Evolutionary conservation across 1,140 invertebrate genomes (phyloP), one percentile per base, ranked within the genome.

Genomic region (Drosophila ficusphila): DNA sequence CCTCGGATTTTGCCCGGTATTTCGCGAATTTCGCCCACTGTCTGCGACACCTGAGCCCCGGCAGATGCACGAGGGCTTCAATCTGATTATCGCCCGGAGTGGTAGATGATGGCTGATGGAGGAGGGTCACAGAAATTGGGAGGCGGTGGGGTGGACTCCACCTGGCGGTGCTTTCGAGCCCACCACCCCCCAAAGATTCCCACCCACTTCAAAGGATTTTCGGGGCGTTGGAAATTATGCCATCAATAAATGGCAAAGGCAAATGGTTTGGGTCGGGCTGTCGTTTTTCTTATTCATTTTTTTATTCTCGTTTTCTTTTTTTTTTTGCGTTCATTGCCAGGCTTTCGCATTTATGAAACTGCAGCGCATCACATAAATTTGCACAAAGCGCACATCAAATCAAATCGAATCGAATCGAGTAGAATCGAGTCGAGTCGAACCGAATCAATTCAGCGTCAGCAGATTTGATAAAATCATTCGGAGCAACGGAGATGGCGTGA

Each of bases 51-150:
- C 34, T 64, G 62, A 54, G 52, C 48, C 34, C 49, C 23, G 49
- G 6, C 16, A 34, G 49, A 8, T 23, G 31, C 47, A 25, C 6
- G n/a, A 36, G 14, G 41, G 14, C 61, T 39, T 72, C 76, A 86
- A 85, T 86, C 76, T 86, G 81, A 85, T 85, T 85, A 85, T 76
- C 67, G 79, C 79, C 81, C 76, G 67, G 44, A 86, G 72, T 81
- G 81, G 52, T 71, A 74, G 41, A 38, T 51, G 41, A 33, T 31
- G 64, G 23, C 46, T 75, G 4, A 27, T 49, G 46, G 36, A 48
- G 21, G 47, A 42, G 18, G 42, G 23, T n/a, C n/a, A n/a, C 23
- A 16, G 42, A 5, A 46, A 16, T 47, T 29, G 16, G 23, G 7
- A 44, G 12, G 25, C 29, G 16, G 23, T 6, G 49, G 12, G 25